A percentile compares a stretch with the other conserved stretches of the same genome.
Evolutionary conservation across 2,888 invertebrate genomes (phyloP).

Genomic region (Alsophila aescularia): DNA sequence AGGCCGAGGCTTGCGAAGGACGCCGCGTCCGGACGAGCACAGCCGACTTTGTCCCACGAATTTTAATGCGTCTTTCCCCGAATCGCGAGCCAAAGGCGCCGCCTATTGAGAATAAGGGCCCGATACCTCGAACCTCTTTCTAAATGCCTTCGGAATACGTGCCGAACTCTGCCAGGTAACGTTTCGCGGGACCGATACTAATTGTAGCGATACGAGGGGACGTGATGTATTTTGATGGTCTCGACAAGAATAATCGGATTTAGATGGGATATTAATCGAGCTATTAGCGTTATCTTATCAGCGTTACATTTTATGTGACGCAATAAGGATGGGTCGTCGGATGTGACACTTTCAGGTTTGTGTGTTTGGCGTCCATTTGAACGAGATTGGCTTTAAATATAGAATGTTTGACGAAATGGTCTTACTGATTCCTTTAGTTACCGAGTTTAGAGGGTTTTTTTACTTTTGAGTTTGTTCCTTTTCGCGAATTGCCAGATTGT

Average conservation of each 20-base stretch:
- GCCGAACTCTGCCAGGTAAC: conserved; percentile 23
- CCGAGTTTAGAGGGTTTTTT: too few relatives aligned
- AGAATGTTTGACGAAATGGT: not conserved
- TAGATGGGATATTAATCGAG: conserved; percentile 7
- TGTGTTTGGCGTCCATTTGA: too few relatives aligned
- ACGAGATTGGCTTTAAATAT: too few relatives aligned
- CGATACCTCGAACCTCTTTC: not conserved
- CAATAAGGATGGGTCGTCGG: not conserved
- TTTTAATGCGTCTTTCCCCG: conserved; percentile 65
- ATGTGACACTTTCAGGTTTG: not conserved
- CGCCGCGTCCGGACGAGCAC: conserved; percentile 49
- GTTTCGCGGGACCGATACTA: conserved; percentile 21
- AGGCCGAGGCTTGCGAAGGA: conserved; percentile 46
- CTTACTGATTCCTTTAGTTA: too few relatives aligned
- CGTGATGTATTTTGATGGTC: conserved; percentile 11
- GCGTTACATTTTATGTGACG: not conserved
- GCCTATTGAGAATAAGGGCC: conserved; percentile 42
- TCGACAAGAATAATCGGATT: conserved; percentile 17
- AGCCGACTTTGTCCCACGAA: conserved; percentile 46
- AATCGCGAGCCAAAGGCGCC: conserved; percentile 55
- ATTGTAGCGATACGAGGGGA: conserved; percentile 13
- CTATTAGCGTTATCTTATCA: conserved; percentile 8
- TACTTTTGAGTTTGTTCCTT: too few relatives aligned
- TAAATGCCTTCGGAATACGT: conserved; percentile 7
- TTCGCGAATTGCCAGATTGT: too few relatives aligned